Percentiles rank a stretch among this genome's conserved stretches.
phyloP scores from a whole-genome alignment of 2,113 vertebrate genomes.

The Podilymbus podiceps region DNA sequence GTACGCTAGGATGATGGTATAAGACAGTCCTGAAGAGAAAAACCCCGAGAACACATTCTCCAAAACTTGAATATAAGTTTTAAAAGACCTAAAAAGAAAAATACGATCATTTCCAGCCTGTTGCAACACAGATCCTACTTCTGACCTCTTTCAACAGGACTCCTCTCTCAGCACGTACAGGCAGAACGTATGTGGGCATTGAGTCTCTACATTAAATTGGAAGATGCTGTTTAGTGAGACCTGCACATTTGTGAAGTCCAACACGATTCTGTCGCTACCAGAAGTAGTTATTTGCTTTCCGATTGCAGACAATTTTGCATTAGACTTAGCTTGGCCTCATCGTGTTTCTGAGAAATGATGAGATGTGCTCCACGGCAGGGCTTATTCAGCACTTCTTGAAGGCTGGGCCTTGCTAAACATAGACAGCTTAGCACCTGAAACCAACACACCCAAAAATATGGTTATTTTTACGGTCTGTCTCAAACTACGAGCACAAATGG shows the following conservation, averaged over 20 bases:
- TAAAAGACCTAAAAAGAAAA: background rate
- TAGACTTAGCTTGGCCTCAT: background rate
- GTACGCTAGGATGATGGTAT: background rate
- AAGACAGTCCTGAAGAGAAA: background rate
- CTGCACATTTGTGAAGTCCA: background rate
- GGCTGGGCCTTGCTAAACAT: background rate
- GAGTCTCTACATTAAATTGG: background rate
- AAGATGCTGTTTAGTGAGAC: background rate
- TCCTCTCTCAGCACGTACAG: background rate
- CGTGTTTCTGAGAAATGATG: fast-evolving
- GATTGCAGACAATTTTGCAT: background rate
- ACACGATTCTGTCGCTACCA: background rate
- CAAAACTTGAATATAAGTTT: background rate
- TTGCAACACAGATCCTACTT: background rate
- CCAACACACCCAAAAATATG: background rate
- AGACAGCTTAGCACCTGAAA: background rate
- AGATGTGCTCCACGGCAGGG: background rate
- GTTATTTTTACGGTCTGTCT: fast-evolving
- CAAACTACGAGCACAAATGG: background rate
- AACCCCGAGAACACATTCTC: background rate
- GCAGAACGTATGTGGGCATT: fast-evolving
- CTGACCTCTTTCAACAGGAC: background rate
- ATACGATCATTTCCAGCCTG: background rate
- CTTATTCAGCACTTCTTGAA: background rate
- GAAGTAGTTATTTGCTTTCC: background rate